phyloP scores from a whole-genome alignment of 2,888 invertebrate species.

The Molanna angustata region DNA sequence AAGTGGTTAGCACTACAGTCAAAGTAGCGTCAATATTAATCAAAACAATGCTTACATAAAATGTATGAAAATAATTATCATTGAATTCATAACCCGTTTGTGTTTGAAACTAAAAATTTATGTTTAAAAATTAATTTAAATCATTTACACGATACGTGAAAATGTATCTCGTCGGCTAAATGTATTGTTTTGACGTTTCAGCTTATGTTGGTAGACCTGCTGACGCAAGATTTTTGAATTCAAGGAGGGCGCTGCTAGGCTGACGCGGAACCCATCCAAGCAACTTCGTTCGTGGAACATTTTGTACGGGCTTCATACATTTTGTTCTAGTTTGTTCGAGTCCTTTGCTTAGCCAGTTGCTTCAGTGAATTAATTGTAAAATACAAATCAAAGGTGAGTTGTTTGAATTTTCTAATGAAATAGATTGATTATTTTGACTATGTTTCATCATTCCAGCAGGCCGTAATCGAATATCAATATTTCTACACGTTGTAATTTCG shows the following conservation, averaged over 20 bases:
- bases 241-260: slow-evolving; percentile 48
- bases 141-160: too few relatives aligned
- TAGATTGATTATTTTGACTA: slow-evolving; percentile 42
- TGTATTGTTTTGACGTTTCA: not conserved
- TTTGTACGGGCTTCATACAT: slow-evolving; percentile 57
- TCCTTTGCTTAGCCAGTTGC: slow-evolving; percentile 57
- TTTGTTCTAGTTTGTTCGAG: slow-evolving; percentile 57
- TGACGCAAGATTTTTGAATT: slow-evolving; percentile 31
- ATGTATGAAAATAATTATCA: not conserved
- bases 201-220: slow-evolving; percentile 27
- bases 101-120: not conserved
- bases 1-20: too few relatives aligned
- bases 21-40: slow-evolving; percentile 5
- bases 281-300: slow-evolving; percentile 54
- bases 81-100: not conserved
- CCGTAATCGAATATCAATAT: slow-evolving; percentile 41
- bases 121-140: too few relatives aligned
- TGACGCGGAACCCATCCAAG: slow-evolving; percentile 54
- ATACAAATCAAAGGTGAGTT: slow-evolving; percentile 57
- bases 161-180: not conserved
- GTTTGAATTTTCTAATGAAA: slow-evolving; percentile 45
- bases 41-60: not conserved
- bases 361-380: slow-evolving; percentile 56
- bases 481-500: slow-evolving; percentile 54
- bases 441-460: slow-evolving; percentile 41